Base-by-base conservation (phyloP, 92 coral and sea anemone species). In the Phenganax stokvisi region DNA sequence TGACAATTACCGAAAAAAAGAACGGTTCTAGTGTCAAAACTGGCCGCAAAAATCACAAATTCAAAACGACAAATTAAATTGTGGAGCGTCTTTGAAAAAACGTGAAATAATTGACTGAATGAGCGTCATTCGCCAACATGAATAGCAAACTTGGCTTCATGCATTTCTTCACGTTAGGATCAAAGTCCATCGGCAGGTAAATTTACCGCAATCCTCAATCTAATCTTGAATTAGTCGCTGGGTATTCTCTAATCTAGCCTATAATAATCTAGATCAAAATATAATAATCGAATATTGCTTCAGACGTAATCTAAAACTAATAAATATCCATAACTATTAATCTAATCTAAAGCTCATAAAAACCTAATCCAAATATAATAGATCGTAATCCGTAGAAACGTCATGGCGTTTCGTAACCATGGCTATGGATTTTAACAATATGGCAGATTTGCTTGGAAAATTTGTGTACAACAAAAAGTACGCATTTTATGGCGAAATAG, bases 381-480 rank as follows among this genome's bases (percentile, higher is more conserved):
- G 25, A 20, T 20, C 25, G 72, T 12, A n/a, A 31, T 16, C 82
- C 17, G 60, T 54, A 59, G 6, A 57, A 53, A 76, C 44, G 20
- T 29, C 47, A 37, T 62, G 56, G 71, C 71, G 71, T 71, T 77
- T 85, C 78, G 91, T 89, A 86, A 88, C 80, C 88, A 86, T 83
- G 86, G 88, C 84, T 86, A 88, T 83, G 27, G 66, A 72, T 27
- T 29, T 54, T 56, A 57, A 74, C 86, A 86, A 90, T 83, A 90
- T 90, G 93, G 93, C 93, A 91, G 93, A 80, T 81, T 29, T 25
- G 51, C 75, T 63, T 67, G 65, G 47, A 58, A 70, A 78, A 10
- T 58, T 71, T 79, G 81, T 47, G 59, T 62, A 37, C 37, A 9
- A 5, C 5, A 10, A 75, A 31, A 51, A 52, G 6, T 73, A 47